A percentile compares a stretch with the other conserved stretches of the same genome.
Evolutionary conservation across 2,113 vertebrate species (phyloP).

Genomic region (Sinocyclocheilus anshuiensis): DNA sequence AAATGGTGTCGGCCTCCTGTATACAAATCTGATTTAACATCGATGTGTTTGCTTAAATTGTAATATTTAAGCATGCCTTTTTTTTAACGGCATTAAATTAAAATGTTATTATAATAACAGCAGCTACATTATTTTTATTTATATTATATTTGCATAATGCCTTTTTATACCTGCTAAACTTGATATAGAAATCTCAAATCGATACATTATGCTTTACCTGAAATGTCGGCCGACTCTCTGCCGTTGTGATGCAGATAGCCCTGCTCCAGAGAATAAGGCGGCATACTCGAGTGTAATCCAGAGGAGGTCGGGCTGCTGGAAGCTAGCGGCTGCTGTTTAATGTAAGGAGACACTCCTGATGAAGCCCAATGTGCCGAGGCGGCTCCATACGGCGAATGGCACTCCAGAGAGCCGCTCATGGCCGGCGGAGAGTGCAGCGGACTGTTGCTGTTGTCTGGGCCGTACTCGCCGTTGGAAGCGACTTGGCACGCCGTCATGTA

Average conservation of each 20-base stretch:
- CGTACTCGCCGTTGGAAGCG: slow-evolving; percentile 79
- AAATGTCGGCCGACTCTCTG: slow-evolving; percentile 82
- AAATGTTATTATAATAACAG: neutral
- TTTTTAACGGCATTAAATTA: no score
- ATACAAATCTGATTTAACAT: no score
- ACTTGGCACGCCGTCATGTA: slow-evolving; percentile 92
- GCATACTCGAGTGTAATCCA: slow-evolving; percentile 82
- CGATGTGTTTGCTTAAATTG: neutral
- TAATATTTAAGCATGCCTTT: neutral
- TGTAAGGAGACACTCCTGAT: slow-evolving; percentile 85
- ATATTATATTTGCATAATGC: no score
- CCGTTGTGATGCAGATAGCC: slow-evolving; percentile 88
- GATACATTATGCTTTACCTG: slow-evolving; percentile 79
- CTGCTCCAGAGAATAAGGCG: slow-evolving; percentile 90
- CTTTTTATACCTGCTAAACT: neutral
- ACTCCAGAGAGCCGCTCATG: slow-evolving; percentile 86
- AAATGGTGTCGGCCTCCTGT: no score
- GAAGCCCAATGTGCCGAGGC: slow-evolving; percentile 87
- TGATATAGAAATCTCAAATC: neutral
- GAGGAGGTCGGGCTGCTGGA: slow-evolving; percentile 78
- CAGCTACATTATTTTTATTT: neutral
- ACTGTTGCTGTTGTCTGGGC: slow-evolving; percentile 88
- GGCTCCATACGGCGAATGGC: slow-evolving; percentile 86
- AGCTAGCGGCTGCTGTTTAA: slow-evolving; percentile 87
- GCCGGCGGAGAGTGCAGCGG: slow-evolving; percentile 86